These are phyloP conservation scores for Saccostrea echinata DNA, from an alignment of 1,140 invertebrate species.

Conservation along the genomic window DNA sequence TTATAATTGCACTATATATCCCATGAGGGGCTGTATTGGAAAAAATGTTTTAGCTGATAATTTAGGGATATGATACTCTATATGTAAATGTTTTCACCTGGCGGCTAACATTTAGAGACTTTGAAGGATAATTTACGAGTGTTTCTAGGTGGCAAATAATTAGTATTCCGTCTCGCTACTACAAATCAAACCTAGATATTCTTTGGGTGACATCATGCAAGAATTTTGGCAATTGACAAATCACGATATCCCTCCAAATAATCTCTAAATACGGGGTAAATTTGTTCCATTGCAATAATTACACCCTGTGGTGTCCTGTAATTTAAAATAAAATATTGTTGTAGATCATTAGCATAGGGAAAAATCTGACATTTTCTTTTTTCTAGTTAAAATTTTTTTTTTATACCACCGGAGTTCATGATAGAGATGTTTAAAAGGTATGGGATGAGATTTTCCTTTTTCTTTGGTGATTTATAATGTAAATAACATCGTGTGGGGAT, in stretches of 20 bases:
- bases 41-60: not conserved
- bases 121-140: slow-evolving; percentile 32
- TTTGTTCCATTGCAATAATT: not conserved
- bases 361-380: not conserved
- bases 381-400: not conserved
- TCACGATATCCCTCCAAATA: not conserved
- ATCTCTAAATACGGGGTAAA: slow-evolving; percentile 22
- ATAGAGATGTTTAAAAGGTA: not conserved
- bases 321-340: not conserved
- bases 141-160: slow-evolving; percentile 32
- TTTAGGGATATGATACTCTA: slow-evolving; percentile 16
- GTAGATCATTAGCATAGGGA: not conserved
- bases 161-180: slow-evolving; percentile 36
- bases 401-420: not conserved
- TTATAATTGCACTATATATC: not conserved
- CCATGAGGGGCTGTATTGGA: not conserved
- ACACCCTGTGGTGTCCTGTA: not conserved
- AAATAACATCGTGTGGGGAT: slow-evolving; percentile 22
- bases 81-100: slow-evolving; percentile 29
- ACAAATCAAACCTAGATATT: slow-evolving; percentile 37
- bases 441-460: not conserved
- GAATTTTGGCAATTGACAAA: slow-evolving; percentile 17
- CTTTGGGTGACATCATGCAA: slow-evolving; percentile 33
- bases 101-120: slow-evolving; percentile 26
- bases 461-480: slow-evolving; percentile 1